These are phyloP conservation scores for Lasioglossum vierecki DNA, from an alignment of 2,888 invertebrate species.

Conservation along the genomic window DNA sequence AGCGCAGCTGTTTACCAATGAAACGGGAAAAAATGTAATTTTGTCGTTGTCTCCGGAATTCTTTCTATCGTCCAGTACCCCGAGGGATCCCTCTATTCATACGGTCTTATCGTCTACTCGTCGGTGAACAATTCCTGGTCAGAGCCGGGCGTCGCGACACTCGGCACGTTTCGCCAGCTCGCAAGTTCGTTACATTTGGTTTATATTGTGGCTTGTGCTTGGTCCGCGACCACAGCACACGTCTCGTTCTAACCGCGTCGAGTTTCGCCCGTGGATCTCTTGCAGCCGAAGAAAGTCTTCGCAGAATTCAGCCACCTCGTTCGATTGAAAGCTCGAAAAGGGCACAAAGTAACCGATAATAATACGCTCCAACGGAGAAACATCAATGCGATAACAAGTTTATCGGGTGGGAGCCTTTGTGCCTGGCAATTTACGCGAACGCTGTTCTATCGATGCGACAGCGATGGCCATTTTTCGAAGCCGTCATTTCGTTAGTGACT, in stretches of 20 bases:
- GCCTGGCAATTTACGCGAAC: constrained; percentile 31
- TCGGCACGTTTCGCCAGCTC: constrained; percentile 28
- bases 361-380: constrained; percentile 24
- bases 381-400: constrained; percentile 25
- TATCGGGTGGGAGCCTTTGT: constrained; percentile 16
- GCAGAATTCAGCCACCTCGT: neutral
- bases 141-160: neutral
- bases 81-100: constrained; percentile 9
- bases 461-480: neutral
- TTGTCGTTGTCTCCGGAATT: neutral
- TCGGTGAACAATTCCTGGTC: constrained; percentile 18
- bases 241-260: neutral
- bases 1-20: neutral
- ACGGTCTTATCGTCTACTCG: neutral
- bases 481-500: neutral
- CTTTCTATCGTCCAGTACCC: neutral
- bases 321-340: constrained; percentile 31
- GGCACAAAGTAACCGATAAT: constrained; percentile 29
- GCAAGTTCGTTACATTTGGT: constrained; percentile 50
- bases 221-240: neutral
- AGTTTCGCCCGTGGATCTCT: constrained; percentile 19
- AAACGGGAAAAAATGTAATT: neutral
- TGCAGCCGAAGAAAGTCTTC: constrained; percentile 1
- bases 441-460: neutral
- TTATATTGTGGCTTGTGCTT: constrained; percentile 38